Evolutionary conservation across 2,113 vertebrate species (phyloP), one percentile per base, ranked within the genome.

Genomic region (Galeopterus variegatus): DNA sequence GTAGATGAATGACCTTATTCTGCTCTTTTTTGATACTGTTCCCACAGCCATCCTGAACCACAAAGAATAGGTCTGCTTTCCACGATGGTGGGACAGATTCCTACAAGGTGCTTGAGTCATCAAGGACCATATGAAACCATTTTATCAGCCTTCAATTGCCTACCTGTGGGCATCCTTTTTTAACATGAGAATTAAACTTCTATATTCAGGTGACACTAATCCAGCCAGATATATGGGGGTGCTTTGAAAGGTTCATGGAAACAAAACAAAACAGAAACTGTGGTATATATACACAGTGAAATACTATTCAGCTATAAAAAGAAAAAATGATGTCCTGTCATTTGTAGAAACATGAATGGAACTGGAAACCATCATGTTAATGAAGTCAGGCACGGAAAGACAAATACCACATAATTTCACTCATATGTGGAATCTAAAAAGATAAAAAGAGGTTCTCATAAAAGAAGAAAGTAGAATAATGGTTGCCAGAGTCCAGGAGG

Each of bases 151-250:
- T 33, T 82, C 31, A 87, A 10, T 75, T 96, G 21, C 26, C 28
- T 83, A 69, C 8, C 41, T 92, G 15, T 88, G 36, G 7, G 1
- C 54, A 19, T 50, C 54, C 65, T 48, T 80, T 83, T 81, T 28
- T 17, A 94, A 93, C n/a, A 23, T 87, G 23, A 82, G 12, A 93
- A 92, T 88, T 93, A 81, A 84, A 82, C 3, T 77, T 85, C 31
- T 82, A 54, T 73, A 56, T 48, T 73, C 13, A 67, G 13, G 4
- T 56, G 12, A 88, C 31, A 52, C 17, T 67, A 92, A 81, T 48
- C 54, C 52, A 96, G 81, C 60, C 5, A 96, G 65, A 56, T 88
- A 88, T 73, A 93, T 93, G 77, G 90, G 91, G 24, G 41, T 73
- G 86, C 41, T 41, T 41, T 41, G 41, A 41, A 41, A 41, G 41